Conservation (phyloP, 1,140 invertebrate genomes). For the Drosophila elegans region DNA sequence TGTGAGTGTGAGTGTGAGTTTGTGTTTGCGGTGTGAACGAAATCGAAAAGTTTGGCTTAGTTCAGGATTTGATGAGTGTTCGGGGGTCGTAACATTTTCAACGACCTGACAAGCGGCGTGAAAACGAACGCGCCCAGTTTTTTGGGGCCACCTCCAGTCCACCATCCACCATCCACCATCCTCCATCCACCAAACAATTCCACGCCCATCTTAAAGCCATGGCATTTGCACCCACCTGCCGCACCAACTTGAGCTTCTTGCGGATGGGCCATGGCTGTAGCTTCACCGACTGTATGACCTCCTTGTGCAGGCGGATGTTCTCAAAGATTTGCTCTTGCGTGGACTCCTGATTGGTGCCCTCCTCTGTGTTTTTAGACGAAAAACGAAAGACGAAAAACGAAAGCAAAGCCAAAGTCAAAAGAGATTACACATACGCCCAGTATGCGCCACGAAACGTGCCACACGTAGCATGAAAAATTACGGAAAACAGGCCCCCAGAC, state of each 20-base stretch:
- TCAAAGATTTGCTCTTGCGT: conserved; percentile 95
- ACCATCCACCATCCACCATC: conserved; percentile 86
- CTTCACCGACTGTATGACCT: conserved; percentile 94
- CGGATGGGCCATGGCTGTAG: conserved; percentile 95
- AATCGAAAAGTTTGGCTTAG: conserved; percentile 69
- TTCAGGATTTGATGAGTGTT: conserved; percentile 62
- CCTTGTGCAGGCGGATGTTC: conserved; percentile 96
- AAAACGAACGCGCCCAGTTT: conserved; percentile 87
- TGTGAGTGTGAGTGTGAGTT: not conserved
- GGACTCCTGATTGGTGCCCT: conserved; percentile 86
- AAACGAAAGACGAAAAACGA: conserved; percentile 75
- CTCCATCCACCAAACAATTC: conserved; percentile 88
- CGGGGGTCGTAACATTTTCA: conserved; percentile 50
- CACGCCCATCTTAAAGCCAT: conserved; percentile 68
- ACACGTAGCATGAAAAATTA: conserved; percentile 73
- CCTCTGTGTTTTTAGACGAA: conserved; percentile 87
- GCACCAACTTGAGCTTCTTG: conserved; percentile 93
- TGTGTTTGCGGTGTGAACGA: conserved; percentile 54
- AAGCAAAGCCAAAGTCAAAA: conserved; percentile 6
- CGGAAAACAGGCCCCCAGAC: conserved; percentile 50
- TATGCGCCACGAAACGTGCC: conserved; percentile 49
- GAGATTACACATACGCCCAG: conserved; percentile 69
- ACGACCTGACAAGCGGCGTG: conserved; percentile 62
- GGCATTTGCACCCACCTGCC: conserved; percentile 87
- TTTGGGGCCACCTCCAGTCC: conserved; percentile 86